Evolutionary conservation across 2,888 invertebrate species (phyloP).

Genomic region (Drosophila eohydei): DNA sequence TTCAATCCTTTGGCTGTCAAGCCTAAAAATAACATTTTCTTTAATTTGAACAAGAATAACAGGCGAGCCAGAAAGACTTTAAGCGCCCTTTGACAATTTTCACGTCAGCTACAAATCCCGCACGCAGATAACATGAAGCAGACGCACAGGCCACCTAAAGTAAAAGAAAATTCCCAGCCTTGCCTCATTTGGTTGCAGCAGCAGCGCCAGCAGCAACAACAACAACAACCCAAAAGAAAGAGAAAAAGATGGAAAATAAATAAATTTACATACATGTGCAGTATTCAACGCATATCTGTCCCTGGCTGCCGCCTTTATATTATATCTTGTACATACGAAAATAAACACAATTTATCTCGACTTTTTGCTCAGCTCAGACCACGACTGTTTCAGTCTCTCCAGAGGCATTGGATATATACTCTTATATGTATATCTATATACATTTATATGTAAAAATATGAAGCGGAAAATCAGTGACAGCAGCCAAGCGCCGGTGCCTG

Average conservation of each 20-base stretch:
- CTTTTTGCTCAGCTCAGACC: constrained; percentile 41
- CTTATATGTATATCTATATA: constrained; percentile 17
- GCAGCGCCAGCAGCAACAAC: constrained; percentile 6
- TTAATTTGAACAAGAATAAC: constrained; percentile 64
- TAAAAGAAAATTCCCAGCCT: constrained; percentile 64
- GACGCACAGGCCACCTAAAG: constrained; percentile 46
- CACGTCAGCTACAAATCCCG: constrained; percentile 75
- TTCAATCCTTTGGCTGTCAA: constrained; percentile 72
- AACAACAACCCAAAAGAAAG: background rate
- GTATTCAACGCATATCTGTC: constrained; percentile 59
- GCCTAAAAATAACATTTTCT: constrained; percentile 78
- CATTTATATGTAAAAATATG: constrained; percentile 65
- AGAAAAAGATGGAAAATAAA: constrained; percentile 49
- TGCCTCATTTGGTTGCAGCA: constrained; percentile 47
- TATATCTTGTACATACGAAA: constrained; percentile 61
- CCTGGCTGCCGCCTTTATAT: constrained; percentile 58
- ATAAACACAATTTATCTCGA: constrained; percentile 73
- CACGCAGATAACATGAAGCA: constrained; percentile 55
- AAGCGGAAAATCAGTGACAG: constrained; percentile 79
- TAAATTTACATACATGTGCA: constrained; percentile 47
- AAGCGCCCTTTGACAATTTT: constrained; percentile 79
- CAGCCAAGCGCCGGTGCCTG: constrained; percentile 50
- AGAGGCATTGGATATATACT: constrained; percentile 56
- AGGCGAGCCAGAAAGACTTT: constrained; percentile 58
- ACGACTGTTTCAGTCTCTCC: constrained; percentile 46